Base-by-base conservation (phyloP, 1,140 invertebrate species). In the Ips nitidus region DNA sequence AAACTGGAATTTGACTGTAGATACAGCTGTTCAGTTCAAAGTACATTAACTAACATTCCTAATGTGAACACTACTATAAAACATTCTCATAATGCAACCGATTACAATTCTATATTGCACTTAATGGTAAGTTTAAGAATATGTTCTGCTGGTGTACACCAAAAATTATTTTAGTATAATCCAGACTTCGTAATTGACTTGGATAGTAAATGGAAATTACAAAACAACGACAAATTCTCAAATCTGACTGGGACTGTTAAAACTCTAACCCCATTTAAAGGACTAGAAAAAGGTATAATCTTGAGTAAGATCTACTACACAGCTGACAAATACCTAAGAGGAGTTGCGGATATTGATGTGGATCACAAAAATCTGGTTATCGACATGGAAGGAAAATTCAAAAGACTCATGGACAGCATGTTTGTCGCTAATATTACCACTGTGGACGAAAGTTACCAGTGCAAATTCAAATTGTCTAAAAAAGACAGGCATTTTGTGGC, bases 391-490 rank as follows among this genome's bases (percentile, higher is more conserved):
- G 86, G 86, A 70, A 84, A 88, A 75, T 84, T 89, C 60, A 85
- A 84, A 43, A 84, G 85, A 56, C 81, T 90, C 36, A 87, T 86
- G 1, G 86, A 89, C 74, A 89, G 84, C 73, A 88, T 88, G 85
- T 75, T 90, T 2, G 80, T 83, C 36, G 85, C 92, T 2, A 91
- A 91, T 74, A 82, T 92, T 0, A 91, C 89, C 1, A 91, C 89
- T 1, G 89, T 90, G 0, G 80, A 88, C 38, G 86, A 90, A 60
- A 87, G 86, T 59, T 87, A 88, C 70, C 81, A 86, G 1, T 84
- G 82, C 2, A 82, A 87, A 40, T 89, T 92, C 73, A 90, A 89
- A 22, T 83, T 91, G 39, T 88, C 88, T 1, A 89, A 91, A 57
- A 81, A 81, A 41, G 85, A 91, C 53, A 83, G 84, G 59, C 89